These are phyloP conservation scores for Diplazon laetatorius DNA, from an alignment of 2,888 invertebrate genomes.

Conservation along the genomic window DNA sequence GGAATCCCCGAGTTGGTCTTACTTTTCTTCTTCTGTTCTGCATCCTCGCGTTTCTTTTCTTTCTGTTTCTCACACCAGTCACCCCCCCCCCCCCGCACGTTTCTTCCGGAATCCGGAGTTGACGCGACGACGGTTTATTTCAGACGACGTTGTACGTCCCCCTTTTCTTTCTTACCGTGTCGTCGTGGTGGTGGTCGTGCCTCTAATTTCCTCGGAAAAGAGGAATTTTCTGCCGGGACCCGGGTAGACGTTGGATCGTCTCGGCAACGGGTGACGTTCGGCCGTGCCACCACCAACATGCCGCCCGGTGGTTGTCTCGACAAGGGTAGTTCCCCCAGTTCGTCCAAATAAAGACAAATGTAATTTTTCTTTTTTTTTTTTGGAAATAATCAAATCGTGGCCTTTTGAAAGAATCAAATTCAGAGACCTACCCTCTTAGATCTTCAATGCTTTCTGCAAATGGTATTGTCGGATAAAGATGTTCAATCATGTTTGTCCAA, in stretches of 20 bases:
- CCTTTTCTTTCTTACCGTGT: conserved; percentile 33
- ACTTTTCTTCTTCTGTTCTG: conserved; percentile 57
- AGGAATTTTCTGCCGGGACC: conserved; percentile 58
- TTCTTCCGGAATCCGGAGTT: conserved; percentile 37
- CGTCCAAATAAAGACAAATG: too few species aligned
- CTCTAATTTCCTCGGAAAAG: conserved; percentile 73
- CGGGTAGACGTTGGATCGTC: conserved; percentile 63
- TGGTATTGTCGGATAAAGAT: too few species aligned
- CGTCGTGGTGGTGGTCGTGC: conserved; percentile 60
- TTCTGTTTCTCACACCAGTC: conserved; percentile 44
- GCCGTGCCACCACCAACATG: neutral
- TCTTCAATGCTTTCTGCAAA: too few species aligned
- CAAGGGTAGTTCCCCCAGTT: too few species aligned
- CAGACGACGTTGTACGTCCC: conserved; percentile 63
- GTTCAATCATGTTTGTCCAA: too few species aligned
- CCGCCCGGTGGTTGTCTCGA: too few species aligned
- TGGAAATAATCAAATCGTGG: too few species aligned
- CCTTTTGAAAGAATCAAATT: too few species aligned
- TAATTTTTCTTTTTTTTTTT: too few species aligned
- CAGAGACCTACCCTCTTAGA: too few species aligned
- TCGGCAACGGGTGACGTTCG: conserved; percentile 31
- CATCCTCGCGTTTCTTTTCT: conserved; percentile 49
- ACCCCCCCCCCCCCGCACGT: conserved; percentile 31
- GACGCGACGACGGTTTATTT: conserved; percentile 66
- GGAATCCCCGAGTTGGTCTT: conserved; percentile 68